These are phyloP conservation scores for Amphipoea lucens DNA, from an alignment of 2,888 invertebrate species.

Conservation along the genomic window DNA sequence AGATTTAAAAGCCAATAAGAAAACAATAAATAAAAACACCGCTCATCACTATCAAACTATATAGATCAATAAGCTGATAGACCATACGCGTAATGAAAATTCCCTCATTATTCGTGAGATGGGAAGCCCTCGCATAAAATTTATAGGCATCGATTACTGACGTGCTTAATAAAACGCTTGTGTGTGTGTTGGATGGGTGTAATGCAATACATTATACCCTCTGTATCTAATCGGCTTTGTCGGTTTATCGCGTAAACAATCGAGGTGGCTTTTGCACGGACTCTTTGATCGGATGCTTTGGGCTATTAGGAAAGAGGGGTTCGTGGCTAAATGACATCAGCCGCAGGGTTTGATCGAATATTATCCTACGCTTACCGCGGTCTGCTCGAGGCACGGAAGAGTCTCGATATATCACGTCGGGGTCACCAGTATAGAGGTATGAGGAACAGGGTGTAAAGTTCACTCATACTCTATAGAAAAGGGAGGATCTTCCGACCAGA, in stretches of 20 bases:
- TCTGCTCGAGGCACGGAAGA: too few relatives aligned
- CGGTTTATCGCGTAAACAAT: constrained; percentile 60
- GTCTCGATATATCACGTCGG: too few relatives aligned
- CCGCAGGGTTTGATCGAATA: too few relatives aligned
- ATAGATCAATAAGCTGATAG: constrained; percentile 13
- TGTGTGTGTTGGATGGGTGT: constrained; percentile 46
- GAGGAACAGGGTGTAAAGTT: too few relatives aligned
- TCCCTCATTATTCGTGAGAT: constrained; percentile 42
- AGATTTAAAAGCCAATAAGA: background rate
- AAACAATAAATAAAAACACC: constrained; percentile 10
- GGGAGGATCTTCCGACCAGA: too few relatives aligned
- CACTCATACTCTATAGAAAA: too few relatives aligned
- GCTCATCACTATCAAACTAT: constrained; percentile 17
- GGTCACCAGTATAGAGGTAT: too few relatives aligned
- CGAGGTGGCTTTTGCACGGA: constrained; percentile 12
- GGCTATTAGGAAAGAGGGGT: too few relatives aligned
- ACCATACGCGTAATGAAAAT: constrained; percentile 43
- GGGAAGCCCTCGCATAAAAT: constrained; percentile 55
- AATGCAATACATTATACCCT: constrained; percentile 63
- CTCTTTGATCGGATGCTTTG: constrained; percentile 16
- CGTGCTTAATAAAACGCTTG: constrained; percentile 38
- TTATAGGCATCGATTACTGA: constrained; percentile 55
- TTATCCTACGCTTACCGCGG: too few relatives aligned
- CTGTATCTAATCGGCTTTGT: constrained; percentile 75
- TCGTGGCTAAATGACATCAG: too few relatives aligned